Evolutionary conservation across 2,113 vertebrate species (phyloP), one percentile per base, ranked within the genome.

Genomic region (Osmerus mordax): DNA sequence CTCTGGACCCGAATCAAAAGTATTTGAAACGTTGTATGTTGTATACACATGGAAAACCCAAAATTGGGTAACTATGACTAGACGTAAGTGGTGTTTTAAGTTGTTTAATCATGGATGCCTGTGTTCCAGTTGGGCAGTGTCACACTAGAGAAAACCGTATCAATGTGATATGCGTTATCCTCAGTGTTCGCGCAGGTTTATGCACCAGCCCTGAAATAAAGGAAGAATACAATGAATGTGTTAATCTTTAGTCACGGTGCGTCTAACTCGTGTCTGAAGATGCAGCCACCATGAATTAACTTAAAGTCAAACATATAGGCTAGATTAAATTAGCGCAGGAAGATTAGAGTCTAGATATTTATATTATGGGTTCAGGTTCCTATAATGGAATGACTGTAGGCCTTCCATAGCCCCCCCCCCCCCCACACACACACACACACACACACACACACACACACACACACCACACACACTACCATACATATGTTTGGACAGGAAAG

Each of bases 201-300:
- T 61, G 19, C 19, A 32, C 14, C 14, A n/a, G 62, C 62, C 36
- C 25, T 4, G 32, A 16, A 55, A 14, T 47, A 19, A 67, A 16
- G 9, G 25, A 25, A 69, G 11, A 4, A 36, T n/a, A 19, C 9
- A 19, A n/a, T 70, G 4, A 75, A 69, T 47, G 5, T 78, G 76
- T 85, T 89, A 83, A 60, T 75, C 78, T 87, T 87, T 64, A 81
- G 81, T 87, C 80, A 79, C 36, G 67, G 75, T 72, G 83, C 72
- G 18, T 74, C 66, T 75, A 64, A 64, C 62, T 64, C 15, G 23
- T 81, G 21, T 67, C 14, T 0, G 54, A 18, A 64, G 66, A 65
- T 67, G 59, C 5, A 29, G 21, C 21, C 29, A 13, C 54, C 12
- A 63, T 21, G 78, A 78, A 73, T 78, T 77, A 76, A 84, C 71